Conservation (phyloP, 2,113 vertebrate genomes). For the Brevimyrus niger region DNA sequence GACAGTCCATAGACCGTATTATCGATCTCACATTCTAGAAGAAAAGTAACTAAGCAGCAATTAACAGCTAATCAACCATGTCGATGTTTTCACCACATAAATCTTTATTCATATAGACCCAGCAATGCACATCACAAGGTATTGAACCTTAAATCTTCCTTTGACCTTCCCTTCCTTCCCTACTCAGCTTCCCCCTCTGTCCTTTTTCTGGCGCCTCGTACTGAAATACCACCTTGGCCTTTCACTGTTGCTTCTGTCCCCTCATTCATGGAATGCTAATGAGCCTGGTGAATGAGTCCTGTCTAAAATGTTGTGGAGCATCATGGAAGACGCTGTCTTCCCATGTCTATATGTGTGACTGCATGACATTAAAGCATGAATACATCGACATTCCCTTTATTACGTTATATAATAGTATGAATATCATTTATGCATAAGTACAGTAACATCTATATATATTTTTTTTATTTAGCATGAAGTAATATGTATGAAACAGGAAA, state of each 20-base stretch:
- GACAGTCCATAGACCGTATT: neutral
- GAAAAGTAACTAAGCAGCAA: neutral
- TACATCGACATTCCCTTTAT: neutral
- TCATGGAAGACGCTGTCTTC: neutral
- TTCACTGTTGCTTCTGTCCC: neutral
- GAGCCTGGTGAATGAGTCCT: neutral
- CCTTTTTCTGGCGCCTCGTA: neutral
- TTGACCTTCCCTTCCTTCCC: neutral
- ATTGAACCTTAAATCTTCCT: neutral
- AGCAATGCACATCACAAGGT: neutral
- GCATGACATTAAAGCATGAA: neutral
- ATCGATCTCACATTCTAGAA: neutral
- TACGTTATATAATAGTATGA: neutral
- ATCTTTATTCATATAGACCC: neutral
- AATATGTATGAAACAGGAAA: neutral
- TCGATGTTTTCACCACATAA: neutral
- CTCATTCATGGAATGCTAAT: neutral
- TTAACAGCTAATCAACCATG: neutral
- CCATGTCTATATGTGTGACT: slow-evolving; percentile 2
- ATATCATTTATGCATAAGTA: neutral
- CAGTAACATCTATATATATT: neutral
- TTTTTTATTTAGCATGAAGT: neutral
- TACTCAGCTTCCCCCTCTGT: neutral
- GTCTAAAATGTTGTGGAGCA: neutral
- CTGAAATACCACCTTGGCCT: neutral